Base-by-base conservation (phyloP, 2,888 invertebrate genomes). In the Emmelina monodactyla region DNA sequence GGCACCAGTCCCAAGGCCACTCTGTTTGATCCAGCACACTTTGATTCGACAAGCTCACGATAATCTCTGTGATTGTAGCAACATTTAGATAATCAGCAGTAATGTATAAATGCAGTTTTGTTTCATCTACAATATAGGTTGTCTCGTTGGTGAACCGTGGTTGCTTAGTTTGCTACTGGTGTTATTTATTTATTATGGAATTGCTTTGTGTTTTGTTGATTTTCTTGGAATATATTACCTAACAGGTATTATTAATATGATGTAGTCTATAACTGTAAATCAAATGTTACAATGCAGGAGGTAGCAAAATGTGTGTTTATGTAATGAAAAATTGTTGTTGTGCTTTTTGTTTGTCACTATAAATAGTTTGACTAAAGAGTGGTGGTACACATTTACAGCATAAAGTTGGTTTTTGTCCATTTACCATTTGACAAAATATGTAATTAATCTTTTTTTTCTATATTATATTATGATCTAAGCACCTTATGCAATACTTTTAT, bases 21-120 rank as follows among this genome's bases (percentile, higher is more conserved):
- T 78, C 79, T 44, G 79, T 79, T 66, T 79, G 78, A 79, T 76
- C 56, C 56, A 53, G 57, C 59, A 62, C 3, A 25, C 25, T 63
- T 56, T 64, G 61, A 65, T 69, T 60, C 59, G 54, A 62, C 59
- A 65, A 69, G 76, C 78, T 79, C 78, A 79, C 69, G 72, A 75
- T 76, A 75, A 73, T 75, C 70, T 71, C 79, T 79, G 79, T 79
- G 79, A 79, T 79, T 79, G 78, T 79, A 79, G 78, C 73, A 61
- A 75, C 68, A 73, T 62, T 69, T 78, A 78, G 76, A 73, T 75
- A 73, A 68, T 67, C 69, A 62, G 71, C 60, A 61, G 67, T 69
- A 67, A 62, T 70, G 63, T 66, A 65, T 68, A 62, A 62, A 64
- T 68, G 62, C 55, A 61, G 42, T 33, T 16, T 46, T 46, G 57